These are phyloP conservation scores for Dynastes maya DNA, from an alignment of 2,888 invertebrate species.

Conservation along the genomic window DNA sequence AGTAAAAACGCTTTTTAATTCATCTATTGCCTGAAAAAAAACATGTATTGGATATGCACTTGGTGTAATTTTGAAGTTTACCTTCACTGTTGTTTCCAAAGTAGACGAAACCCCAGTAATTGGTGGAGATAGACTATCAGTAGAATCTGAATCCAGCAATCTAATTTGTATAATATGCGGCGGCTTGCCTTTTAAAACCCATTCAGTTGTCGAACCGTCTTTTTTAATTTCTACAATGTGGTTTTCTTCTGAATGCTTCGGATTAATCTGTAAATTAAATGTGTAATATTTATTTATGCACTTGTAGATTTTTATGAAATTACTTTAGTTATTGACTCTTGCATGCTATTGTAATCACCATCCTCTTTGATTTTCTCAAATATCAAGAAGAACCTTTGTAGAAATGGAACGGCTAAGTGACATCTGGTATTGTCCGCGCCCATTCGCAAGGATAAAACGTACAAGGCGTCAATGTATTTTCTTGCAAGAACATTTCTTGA, in stretches of 20 bases:
- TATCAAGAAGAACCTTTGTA: slow-evolving; percentile 84
- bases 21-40: slow-evolving; percentile 78
- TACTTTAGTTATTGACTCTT: slow-evolving; percentile 41
- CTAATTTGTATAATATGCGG: slow-evolving; percentile 68
- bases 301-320: not conserved
- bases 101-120: slow-evolving; percentile 62
- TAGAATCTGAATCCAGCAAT: slow-evolving; percentile 71
- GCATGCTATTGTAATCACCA: slow-evolving; percentile 37
- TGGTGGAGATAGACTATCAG: slow-evolving; percentile 77
- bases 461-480: slow-evolving; percentile 87
- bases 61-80: not conserved
- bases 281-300: not conserved
- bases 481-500: slow-evolving; percentile 85
- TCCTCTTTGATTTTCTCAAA: slow-evolving; percentile 78
- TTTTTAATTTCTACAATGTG: slow-evolving; percentile 75
- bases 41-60: not conserved
- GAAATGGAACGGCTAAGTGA: slow-evolving; percentile 80
- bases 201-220: slow-evolving; percentile 76
- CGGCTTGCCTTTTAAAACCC: slow-evolving; percentile 75
- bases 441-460: slow-evolving; percentile 83
- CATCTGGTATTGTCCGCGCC: slow-evolving; percentile 85
- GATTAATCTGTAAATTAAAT: slow-evolving; percentile 56
- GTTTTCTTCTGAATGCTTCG: slow-evolving; percentile 60
- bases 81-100: slow-evolving; percentile 52
- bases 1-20: slow-evolving; percentile 87